Percentiles rank a stretch among this genome's conserved stretches.
phyloP scores from a whole-genome alignment of 2,797 vertebrate genomes.

The Prionace glauca region DNA sequence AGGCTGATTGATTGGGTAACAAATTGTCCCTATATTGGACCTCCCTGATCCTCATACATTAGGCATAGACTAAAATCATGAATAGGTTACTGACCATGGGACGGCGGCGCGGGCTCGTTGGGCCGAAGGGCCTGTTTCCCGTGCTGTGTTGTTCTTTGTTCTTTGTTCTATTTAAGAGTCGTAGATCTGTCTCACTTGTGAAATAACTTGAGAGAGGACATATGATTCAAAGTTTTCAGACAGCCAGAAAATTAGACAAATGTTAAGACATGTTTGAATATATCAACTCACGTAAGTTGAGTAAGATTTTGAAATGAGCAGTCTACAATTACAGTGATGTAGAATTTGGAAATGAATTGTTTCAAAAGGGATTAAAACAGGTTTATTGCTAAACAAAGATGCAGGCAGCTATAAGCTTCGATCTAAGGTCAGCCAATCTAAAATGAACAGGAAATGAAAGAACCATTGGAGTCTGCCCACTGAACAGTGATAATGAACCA shows the following conservation, averaged over 20 bases:
- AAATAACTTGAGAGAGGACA: not conserved
- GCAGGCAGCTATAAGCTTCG: too few relatives aligned
- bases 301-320: not conserved
- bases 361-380: conserved; percentile 15
- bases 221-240: not conserved
- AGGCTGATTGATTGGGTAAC: too few relatives aligned
- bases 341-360: not conserved
- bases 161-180: conserved; percentile 2
- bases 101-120: too few relatives aligned
- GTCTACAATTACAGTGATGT: not conserved
- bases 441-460: not conserved
- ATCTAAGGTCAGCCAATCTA: not conserved
- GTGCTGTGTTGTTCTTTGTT: too few relatives aligned
- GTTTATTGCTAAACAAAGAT: not conserved
- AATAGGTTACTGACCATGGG: too few relatives aligned
- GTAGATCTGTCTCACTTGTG: not conserved
- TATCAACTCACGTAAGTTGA: not conserved
- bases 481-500: not conserved
- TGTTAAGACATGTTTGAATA: not conserved
- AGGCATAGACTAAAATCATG: too few relatives aligned
- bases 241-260: not conserved
- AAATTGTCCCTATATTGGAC: too few relatives aligned
- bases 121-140: too few relatives aligned
- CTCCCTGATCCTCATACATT: too few relatives aligned
- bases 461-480: not conserved